A percentile compares a stretch with the other conserved stretches of the same genome.
phyloP scores from a whole-genome alignment of 2,797 vertebrate genomes.

The Erethizon dorsatum region DNA sequence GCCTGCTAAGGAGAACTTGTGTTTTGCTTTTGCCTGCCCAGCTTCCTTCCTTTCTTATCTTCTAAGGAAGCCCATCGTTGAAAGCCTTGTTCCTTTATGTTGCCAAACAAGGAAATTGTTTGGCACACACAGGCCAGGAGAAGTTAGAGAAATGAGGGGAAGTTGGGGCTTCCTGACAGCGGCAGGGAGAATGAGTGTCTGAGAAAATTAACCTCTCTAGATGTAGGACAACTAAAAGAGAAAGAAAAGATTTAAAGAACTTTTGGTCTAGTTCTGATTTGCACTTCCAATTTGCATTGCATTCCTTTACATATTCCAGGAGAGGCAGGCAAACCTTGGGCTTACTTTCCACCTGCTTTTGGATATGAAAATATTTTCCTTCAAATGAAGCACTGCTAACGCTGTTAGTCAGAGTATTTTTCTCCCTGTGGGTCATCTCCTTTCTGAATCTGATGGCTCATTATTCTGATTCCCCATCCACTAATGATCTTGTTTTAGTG shows the following conservation, averaged over 20 bases:
- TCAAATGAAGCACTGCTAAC: not conserved
- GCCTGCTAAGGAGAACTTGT: not conserved
- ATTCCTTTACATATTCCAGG: not conserved
- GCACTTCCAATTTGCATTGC: not conserved
- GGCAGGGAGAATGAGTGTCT: not conserved
- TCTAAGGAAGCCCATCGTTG: not conserved
- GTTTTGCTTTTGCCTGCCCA: not conserved
- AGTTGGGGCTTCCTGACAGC: not conserved
- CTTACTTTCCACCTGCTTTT: not conserved
- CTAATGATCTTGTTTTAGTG: not conserved
- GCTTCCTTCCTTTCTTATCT: not conserved
- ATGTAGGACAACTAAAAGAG: not conserved
- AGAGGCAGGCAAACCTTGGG: not conserved
- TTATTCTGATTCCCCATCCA: not conserved
- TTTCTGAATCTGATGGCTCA: not conserved
- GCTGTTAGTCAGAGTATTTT: not conserved
- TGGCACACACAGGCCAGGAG: not conserved
- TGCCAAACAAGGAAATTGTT: not conserved
- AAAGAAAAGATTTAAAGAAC: not conserved
- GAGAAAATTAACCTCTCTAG: not conserved
- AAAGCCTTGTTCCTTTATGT: not conserved
- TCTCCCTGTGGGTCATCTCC: not conserved
- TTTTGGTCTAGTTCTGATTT: not conserved
- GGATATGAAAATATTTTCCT: not conserved
- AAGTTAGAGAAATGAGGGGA: not conserved